Base-by-base conservation (phyloP, 2,888 invertebrate species). In the Strigamia transsilvanica region DNA sequence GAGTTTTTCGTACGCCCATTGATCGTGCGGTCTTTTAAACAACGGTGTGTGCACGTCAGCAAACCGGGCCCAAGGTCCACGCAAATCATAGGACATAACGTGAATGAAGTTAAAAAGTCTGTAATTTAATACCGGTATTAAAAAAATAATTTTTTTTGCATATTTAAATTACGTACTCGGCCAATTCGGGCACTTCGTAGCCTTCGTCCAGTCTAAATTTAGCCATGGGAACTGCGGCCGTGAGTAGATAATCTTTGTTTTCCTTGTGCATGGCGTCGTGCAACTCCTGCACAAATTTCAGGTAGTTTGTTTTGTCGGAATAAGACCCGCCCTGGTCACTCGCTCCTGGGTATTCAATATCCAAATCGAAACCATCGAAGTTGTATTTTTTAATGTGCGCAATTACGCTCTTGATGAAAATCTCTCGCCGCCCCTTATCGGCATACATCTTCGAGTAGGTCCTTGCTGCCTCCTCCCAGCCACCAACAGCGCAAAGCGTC, bases 281-380 rank as follows among this genome's bases (percentile, higher is more conserved):
- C 84, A 96, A 86, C 87, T 96, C 96, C 86, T 95, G 92, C 13
- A 95, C 94, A 84, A 94, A 92, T 13, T 51, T 94, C 61, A 94
- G 90, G 89, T 95, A 96, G 83, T 91, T 91, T 85, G 95, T 93
- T 88, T 95, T 95, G 88, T 96, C 96, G 12, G 93, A 91, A 88
- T 92, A 95, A 82, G 91, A 92, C 51, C 96, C 96, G 10, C 94
- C 94, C 41, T 96, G 91, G 88, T 96, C 96, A 0, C 94, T 91
- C 0, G 96, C 96, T 0, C 94, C 95, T 1, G 96, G 95, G 87
- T 96, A 96, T 88, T 96, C 96, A 95, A 96, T 95, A 87, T 96
- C 95, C 85, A 95, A 90, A 87, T 96, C 95, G 86, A 96, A 92
- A 0, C 95, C 95, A 86, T 95, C 95, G 85, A 96, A 96, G 32